Evolutionary conservation across 2,888 invertebrate genomes (phyloP), one percentile per base, ranked within the genome.

Genomic region (Drosophila niveifrons): DNA sequence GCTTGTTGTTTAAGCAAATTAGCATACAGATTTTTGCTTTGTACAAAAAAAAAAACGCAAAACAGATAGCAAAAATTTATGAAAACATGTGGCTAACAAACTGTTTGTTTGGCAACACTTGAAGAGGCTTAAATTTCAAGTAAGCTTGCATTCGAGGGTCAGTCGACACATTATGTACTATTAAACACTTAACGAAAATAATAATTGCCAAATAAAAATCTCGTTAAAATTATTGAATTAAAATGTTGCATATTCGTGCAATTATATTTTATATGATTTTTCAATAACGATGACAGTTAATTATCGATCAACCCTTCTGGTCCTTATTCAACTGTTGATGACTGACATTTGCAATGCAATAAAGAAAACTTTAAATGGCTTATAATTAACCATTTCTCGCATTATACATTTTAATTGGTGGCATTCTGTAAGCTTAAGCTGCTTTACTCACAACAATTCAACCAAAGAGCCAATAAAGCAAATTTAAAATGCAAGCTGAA

Each of bases 1-100:
- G 43, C 46, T 39, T 13, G 31, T 65, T 31, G 41, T 11, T 71
- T 39, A 34, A 47, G 61, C 61, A 43, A 53, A 58, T 36, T n/a
- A 62, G 1, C 18, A 50, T 0, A 46, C 29, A 44, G 50, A 50
- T 48, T 61, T 41, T 2, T 8, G n/a, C 13, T 39, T 52, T 56
- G 28, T 13, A n/a, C n/a, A 11, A 1, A 53, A 29, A 11, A 1
- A 57, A 29, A 43, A 47, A 39, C 8, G 29, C n/a, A 39, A 11
- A 13, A 61, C 43, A 34, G n/a, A 31, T 39, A 29, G n/a, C 8
- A 53, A 55, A 55, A 50, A 9, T 47, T 34, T 18, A 9, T 29
- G 3, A 17, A 46, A 47, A 13, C 11, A 15, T 29, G 6, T 59
- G 28, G 18, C 41, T 11, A 8, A 15, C 23, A 13, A 36, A 36